phyloP scores from a whole-genome alignment of 1,140 invertebrate species.

The Tribolium madens region DNA sequence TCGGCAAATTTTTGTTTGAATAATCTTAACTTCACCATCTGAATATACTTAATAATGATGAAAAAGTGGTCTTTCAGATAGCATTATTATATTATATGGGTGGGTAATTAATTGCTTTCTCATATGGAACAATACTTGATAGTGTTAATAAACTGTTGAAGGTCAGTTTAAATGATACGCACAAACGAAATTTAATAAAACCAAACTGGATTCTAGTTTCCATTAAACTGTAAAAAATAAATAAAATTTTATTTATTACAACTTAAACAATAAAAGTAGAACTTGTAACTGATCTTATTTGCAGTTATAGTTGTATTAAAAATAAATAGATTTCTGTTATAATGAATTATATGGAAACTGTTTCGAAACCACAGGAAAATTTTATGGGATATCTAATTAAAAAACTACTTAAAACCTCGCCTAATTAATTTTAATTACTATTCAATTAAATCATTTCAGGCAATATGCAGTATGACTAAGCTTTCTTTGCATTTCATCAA shows the following conservation, averaged over 20 bases:
- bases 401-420: neutral
- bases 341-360: neutral
- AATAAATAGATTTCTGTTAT: neutral
- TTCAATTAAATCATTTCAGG: conserved; percentile 13
- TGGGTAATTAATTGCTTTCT: conserved; percentile 25
- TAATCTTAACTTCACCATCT: too few species aligned
- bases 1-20: neutral
- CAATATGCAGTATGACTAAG: neutral
- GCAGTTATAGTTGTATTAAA: neutral
- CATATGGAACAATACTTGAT: conserved; percentile 24
- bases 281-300: neutral
- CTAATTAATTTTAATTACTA: conserved; percentile 2
- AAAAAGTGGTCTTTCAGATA: neutral
- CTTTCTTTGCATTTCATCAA: conserved; percentile 10
- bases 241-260: too few species aligned
- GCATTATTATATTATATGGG: conserved; percentile 27
- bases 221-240: neutral
- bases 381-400: neutral
- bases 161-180: neutral
- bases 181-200: neutral
- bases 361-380: neutral
- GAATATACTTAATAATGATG: neutral
- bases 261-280: neutral
- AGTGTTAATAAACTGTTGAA: conserved; percentile 23
- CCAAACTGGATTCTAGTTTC: neutral